These are phyloP conservation scores for Troides oblongomaculatus DNA, from an alignment of 2,888 invertebrate genomes.

Conservation along the genomic window DNA sequence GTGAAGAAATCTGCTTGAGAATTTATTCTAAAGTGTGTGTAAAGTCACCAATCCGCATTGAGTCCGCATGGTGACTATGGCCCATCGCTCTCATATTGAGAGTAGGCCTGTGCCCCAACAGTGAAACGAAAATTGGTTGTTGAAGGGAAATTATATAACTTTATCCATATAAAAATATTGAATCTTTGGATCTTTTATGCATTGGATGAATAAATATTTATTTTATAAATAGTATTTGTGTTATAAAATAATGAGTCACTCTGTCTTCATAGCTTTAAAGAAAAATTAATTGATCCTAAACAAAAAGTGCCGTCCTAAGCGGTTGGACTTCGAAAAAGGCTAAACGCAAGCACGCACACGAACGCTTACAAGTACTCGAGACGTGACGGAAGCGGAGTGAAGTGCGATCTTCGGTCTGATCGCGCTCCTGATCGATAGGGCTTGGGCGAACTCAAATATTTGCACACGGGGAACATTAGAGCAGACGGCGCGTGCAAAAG, in stretches of 20 bases:
- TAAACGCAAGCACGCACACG: conserved; percentile 46
- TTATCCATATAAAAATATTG: too few species aligned
- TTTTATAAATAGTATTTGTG: too few species aligned
- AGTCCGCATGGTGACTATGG: too few species aligned
- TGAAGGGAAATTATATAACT: too few species aligned
- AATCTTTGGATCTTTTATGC: too few species aligned
- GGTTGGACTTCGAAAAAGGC: conserved; percentile 30
- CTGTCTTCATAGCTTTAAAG: not conserved
- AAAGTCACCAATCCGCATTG: too few species aligned
- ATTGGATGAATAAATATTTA: too few species aligned
- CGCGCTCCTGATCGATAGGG: conserved; percentile 71
- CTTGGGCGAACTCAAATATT: conserved; percentile 70
- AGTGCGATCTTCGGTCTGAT: conserved; percentile 60
- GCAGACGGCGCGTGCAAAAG: conserved; percentile 48
- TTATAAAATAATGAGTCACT: not conserved
- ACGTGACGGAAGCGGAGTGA: conserved; percentile 67
- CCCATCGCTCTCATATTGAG: too few species aligned
- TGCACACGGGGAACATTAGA: conserved; percentile 71
- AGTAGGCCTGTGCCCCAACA: too few species aligned
- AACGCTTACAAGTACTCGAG: conserved; percentile 65
- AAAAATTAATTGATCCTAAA: not conserved
- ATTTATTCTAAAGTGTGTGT: too few species aligned
- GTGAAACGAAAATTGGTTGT: too few species aligned
- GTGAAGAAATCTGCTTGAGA: too few species aligned
- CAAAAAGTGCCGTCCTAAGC: conserved; percentile 2